phyloP scores from a whole-genome alignment of 2,113 vertebrate genomes.

The Hydropotes inermis region DNA sequence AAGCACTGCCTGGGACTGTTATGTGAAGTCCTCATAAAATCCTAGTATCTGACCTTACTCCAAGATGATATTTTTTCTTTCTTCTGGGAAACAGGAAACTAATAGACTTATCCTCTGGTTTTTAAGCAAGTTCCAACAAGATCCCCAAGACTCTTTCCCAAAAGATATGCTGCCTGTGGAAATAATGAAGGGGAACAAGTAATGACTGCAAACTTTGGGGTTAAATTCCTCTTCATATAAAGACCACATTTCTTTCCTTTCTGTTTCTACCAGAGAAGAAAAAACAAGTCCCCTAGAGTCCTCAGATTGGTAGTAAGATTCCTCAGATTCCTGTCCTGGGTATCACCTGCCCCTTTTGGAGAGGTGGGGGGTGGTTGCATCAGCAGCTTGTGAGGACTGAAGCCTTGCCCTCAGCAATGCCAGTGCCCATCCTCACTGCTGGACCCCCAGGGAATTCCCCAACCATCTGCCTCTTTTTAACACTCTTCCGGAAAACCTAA shows the following conservation, averaged over 20 bases:
- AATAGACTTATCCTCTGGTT: neutral
- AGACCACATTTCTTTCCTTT: slow-evolving; percentile 8
- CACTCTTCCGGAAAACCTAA: neutral
- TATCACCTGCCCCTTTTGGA: neutral
- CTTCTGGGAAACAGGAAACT: neutral
- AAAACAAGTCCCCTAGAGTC: neutral
- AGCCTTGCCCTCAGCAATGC: neutral
- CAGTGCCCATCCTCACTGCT: neutral
- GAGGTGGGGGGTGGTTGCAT: neutral
- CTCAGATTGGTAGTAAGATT: neutral
- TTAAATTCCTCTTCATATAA: neutral
- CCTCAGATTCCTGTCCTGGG: neutral
- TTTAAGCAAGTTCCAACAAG: slow-evolving; percentile 36
- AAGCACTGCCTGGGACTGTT: neutral
- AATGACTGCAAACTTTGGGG: neutral
- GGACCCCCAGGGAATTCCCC: neutral
- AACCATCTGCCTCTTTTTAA: neutral
- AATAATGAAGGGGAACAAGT: neutral
- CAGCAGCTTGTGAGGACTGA: neutral
- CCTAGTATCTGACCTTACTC: neutral
- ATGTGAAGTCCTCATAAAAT: neutral
- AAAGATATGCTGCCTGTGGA: neutral
- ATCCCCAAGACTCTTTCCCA: neutral
- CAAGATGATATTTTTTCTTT: neutral
- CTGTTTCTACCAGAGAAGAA: neutral